Evolutionary conservation across 2,113 vertebrate genomes (phyloP).

Genomic region (Neogale vison): DNA sequence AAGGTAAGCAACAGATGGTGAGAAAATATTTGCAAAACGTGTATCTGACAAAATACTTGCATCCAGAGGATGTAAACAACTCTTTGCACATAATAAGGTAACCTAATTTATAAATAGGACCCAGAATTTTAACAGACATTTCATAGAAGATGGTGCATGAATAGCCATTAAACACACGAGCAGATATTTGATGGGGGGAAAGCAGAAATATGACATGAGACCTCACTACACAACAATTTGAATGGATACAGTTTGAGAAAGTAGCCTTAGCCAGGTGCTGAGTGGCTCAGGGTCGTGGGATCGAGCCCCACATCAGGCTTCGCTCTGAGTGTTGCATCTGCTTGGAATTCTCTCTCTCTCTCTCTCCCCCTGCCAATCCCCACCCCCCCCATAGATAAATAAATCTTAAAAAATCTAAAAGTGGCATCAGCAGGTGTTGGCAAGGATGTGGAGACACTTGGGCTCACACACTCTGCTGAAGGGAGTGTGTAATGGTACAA

Average conservation of each 20-base stretch:
- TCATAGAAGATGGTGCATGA: background rate
- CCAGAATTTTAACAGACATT: background rate
- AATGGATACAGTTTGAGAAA: background rate
- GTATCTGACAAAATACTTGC: background rate
- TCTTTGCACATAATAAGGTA: background rate
- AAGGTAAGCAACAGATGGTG: background rate
- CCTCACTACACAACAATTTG: no score
- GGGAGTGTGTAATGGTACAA: accelerated
- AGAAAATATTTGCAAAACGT: background rate
- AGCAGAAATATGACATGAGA: no score
- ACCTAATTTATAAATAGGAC: background rate
- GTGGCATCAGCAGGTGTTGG: background rate
- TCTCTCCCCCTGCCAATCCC: background rate
- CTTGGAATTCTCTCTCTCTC: background rate
- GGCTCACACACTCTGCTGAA: accelerated
- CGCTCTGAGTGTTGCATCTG: background rate
- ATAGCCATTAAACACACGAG: no score
- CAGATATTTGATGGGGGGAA: background rate
- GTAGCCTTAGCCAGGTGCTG: background rate
- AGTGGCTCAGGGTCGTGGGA: background rate
- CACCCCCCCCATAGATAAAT: background rate
- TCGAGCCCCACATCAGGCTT: background rate
- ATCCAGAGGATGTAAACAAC: background rate
- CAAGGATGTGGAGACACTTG: accelerated
- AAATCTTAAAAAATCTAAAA: background rate